Conservation (phyloP, 2,888 invertebrate genomes). For the Oscheius sp. region DNA sequence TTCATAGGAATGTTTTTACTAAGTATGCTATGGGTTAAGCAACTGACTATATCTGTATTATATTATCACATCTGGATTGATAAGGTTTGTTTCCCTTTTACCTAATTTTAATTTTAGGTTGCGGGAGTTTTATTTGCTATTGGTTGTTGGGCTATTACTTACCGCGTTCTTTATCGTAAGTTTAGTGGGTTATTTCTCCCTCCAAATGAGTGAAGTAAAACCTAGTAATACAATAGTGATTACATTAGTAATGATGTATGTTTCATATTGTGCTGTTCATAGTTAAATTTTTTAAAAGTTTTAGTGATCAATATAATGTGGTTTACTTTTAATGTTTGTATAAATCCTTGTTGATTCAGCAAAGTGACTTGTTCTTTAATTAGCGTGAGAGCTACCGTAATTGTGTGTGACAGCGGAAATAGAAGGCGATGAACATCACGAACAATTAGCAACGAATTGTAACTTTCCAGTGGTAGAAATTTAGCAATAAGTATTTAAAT, state of each 20-base stretch:
- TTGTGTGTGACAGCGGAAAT: conserved; percentile 3
- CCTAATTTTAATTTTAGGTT: conserved; percentile 37
- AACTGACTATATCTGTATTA: conserved; percentile 88
- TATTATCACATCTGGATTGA: conserved; percentile 97
- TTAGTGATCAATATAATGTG: too few species aligned
- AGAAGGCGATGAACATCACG: not conserved
- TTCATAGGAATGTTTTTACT: conserved; percentile 61
- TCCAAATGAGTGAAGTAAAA: too few species aligned
- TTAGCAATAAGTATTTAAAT: not conserved
- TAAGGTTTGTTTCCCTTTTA: conserved; percentile 77
- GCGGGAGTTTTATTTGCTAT: conserved; percentile 60
- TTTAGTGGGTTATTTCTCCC: too few species aligned
- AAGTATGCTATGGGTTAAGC: conserved; percentile 77
- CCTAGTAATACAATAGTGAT: too few species aligned
- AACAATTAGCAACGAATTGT: not conserved
- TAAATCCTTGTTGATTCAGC: not conserved
- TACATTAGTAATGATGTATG: too few species aligned
- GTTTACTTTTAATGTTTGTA: too few species aligned
- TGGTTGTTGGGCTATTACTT: conserved; percentile 58
- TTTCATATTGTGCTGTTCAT: too few species aligned
- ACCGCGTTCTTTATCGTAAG: conserved; percentile 41
- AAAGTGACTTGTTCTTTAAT: not conserved
- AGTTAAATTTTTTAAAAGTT: too few species aligned
- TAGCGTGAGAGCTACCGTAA: not conserved
- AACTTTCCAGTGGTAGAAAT: too few species aligned